Evolutionary conservation across 2,797 vertebrate species (phyloP), one percentile per base, ranked within the genome.

Genomic region (Amazonetta brasiliensis): DNA sequence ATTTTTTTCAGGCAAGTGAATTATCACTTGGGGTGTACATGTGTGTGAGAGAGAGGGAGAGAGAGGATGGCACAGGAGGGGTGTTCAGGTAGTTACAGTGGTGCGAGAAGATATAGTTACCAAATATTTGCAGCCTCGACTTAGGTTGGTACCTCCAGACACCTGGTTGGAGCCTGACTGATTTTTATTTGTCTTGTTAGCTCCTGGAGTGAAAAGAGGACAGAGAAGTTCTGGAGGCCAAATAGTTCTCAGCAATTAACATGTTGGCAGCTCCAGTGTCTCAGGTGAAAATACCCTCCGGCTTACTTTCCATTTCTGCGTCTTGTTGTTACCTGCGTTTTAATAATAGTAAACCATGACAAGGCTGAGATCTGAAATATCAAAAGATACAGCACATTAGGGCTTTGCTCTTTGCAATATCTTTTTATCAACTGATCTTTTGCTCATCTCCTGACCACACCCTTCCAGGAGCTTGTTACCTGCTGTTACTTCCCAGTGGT

Each of bases 201-300:
- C 59, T 73, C 46, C 62, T 56, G 73, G 60, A 68, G 20, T 64
- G 46, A 85, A 79, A 82, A 84, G 43, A 81, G 39, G 48, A 9
- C 46, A 44, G 20, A 10, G 37, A 62, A 81, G 1, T 69, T 84
- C 31, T 58, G 39, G 55, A 83, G 72, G 55, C 33, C 81, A 95
- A 95, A 84, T 28, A 85, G 44, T 62, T 76, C 59, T 76, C 28
- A 64, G 33, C 46, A 79, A 83, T 95, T 92, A 91, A 72, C 5
- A 2, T 37, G 33, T 23, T 83, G 41, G 81, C 52, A 85, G 14
- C 72, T 81, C 21, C 60, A 33, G 16, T 55, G 31, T 37, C 67
- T 92, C 56, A 17, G 14, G 30, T 54, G 62, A 76, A 90, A 91
- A 92, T 54, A 92, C 63, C 87, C 85, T 85, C 12, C 3, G 58